Percentiles rank a stretch among this genome's conserved stretches.
Conservation (phyloP, 2,888 invertebrate species). For the Taenaris catops region DNA sequence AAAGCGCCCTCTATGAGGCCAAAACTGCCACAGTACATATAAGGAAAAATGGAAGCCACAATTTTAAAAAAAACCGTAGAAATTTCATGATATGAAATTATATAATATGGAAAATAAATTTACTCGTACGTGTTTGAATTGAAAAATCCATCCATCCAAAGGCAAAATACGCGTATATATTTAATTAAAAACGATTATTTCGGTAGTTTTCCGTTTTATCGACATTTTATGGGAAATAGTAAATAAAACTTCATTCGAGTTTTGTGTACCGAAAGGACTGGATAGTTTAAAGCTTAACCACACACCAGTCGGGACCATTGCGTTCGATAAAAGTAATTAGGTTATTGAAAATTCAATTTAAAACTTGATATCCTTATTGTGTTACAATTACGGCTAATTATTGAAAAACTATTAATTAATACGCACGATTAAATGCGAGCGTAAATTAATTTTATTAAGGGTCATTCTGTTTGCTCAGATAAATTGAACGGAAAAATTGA, state of each 20-base stretch:
- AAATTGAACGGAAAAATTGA: slow-evolving; percentile 3
- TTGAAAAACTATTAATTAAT: slow-evolving; percentile 20
- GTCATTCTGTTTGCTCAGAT: slow-evolving; percentile 8
- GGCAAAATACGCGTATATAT: slow-evolving; percentile 35
- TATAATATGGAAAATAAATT: neutral
- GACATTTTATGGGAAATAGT: slow-evolving; percentile 59
- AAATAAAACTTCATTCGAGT: slow-evolving; percentile 51
- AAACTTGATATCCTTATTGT: slow-evolving; percentile 19
- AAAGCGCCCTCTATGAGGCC: too few relatives aligned
- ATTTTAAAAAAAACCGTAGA: too few relatives aligned
- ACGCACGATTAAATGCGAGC: slow-evolving; percentile 16
- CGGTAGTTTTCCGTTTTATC: slow-evolving; percentile 67
- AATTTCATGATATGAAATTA: too few relatives aligned
- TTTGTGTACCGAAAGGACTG: slow-evolving; percentile 43
- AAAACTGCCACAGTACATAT: too few relatives aligned
- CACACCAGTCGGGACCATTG: slow-evolving; percentile 21
- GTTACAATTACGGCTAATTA: slow-evolving; percentile 22
- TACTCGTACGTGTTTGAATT: neutral
- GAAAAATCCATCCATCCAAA: slow-evolving; percentile 23
- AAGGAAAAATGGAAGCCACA: too few relatives aligned
- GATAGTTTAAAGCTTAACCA: slow-evolving; percentile 28
- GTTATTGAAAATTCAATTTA: slow-evolving; percentile 20
- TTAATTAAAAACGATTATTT: slow-evolving; percentile 67
- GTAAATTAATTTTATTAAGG: slow-evolving; percentile 16
- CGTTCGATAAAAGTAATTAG: slow-evolving; percentile 22